phyloP scores from a whole-genome alignment of 2,113 vertebrate genomes.

The Apteryx mantelli region DNA sequence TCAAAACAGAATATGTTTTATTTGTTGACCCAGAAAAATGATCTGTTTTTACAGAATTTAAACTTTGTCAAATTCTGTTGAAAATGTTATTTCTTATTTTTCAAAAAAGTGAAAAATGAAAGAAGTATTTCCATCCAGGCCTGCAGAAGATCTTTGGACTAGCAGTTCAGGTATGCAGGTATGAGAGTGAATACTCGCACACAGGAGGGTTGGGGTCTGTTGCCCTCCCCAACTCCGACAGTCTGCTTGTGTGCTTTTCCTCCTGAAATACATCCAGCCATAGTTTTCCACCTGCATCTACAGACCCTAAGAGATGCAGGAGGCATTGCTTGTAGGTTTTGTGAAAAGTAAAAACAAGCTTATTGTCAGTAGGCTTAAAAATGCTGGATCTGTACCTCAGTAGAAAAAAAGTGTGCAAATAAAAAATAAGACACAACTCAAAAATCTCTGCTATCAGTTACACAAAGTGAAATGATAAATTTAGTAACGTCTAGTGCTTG shows the following conservation, averaged over 20 bases:
- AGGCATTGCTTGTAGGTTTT: neutral
- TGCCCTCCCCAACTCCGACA: neutral
- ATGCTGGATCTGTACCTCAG: neutral
- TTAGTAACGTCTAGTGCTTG: neutral
- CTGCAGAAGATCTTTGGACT: neutral
- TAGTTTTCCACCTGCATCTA: conserved; percentile 66
- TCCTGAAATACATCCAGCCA: neutral
- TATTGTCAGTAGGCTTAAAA: neutral
- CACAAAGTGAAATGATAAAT: neutral
- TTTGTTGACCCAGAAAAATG: neutral
- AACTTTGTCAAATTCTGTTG: neutral
- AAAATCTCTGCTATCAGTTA: neutral
- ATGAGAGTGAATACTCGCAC: neutral
- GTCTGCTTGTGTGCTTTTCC: neutral
- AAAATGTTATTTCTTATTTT: neutral
- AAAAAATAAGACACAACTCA: neutral
- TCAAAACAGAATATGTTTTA: neutral
- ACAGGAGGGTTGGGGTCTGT: neutral
- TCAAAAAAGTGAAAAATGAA: neutral
- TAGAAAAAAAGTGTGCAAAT: neutral
- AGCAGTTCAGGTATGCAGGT: neutral
- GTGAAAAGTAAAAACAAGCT: conserved; percentile 1
- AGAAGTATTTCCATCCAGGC: neutral
- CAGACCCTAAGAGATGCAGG: neutral
- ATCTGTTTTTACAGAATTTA: neutral